A percentile compares a stretch with the other conserved stretches of the same genome.
Evolutionary conservation across 2,888 invertebrate genomes (phyloP).

Genomic region (Trilocha varians): DNA sequence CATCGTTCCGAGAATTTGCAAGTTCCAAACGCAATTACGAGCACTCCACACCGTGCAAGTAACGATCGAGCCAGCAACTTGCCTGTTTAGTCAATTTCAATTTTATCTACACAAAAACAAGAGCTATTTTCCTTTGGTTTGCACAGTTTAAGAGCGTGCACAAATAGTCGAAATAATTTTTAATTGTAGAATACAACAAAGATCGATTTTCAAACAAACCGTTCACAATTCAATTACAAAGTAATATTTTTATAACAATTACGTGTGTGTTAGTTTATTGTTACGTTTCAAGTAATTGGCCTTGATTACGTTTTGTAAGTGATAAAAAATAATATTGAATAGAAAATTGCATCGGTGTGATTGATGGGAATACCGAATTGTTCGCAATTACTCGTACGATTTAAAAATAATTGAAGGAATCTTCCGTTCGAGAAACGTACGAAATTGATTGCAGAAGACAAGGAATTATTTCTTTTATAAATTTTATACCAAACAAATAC

Average conservation of each 20-base stretch:
- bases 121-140: not conserved
- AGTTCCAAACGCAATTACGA: not conserved
- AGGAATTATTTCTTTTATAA: too few relatives aligned
- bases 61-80: not conserved
- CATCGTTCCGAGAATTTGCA: constrained; percentile 3
- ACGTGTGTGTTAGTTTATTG: not conserved
- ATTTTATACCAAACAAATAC: too few relatives aligned
- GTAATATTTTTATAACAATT: not conserved
- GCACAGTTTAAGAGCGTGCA: not conserved
- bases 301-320: not conserved
- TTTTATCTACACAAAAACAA: not conserved
- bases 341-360: not conserved
- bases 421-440: not conserved
- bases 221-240: not conserved
- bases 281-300: not conserved
- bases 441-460: too few relatives aligned
- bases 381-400: not conserved
- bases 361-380: not conserved
- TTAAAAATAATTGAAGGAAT: too few relatives aligned
- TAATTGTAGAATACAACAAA: not conserved
- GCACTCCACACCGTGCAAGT: not conserved
- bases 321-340: not conserved
- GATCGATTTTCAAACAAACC: not conserved
- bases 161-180: not conserved
- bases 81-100: not conserved